Evolutionary conservation across 2,888 invertebrate species (phyloP).

Genomic region (Ctena decussata): DNA sequence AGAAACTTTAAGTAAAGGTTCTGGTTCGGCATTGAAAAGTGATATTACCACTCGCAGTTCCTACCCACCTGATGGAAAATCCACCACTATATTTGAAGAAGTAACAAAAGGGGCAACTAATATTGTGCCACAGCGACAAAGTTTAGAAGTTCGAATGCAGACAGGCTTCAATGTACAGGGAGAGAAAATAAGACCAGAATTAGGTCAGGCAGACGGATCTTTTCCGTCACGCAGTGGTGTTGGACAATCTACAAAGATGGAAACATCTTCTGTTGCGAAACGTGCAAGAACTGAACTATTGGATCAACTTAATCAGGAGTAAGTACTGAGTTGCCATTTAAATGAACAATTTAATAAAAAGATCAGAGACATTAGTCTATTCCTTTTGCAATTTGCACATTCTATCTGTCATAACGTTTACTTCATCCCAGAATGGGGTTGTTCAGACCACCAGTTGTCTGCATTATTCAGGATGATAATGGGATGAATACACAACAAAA

Average conservation of each 20-base stretch:
- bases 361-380: too few species aligned
- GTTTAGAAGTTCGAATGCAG: background rate
- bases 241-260: background rate
- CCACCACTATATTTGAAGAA: too few species aligned
- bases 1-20: background rate
- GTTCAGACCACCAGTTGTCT: too few species aligned
- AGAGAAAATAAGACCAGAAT: background rate
- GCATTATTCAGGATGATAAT: too few species aligned
- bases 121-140: background rate
- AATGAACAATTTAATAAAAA: too few species aligned
- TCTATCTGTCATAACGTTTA: too few species aligned
- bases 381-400: background rate
- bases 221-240: background rate
- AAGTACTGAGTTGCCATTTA: conserved; percentile 14
- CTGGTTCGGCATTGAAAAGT: background rate
- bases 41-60: background rate
- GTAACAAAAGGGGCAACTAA: background rate
- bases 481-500: too few species aligned
- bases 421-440: too few species aligned
- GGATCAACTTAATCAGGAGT: conserved; percentile 52
- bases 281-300: conserved; percentile 44
- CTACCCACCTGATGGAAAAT: background rate
- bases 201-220: background rate
- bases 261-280: background rate
- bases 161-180: background rate